These are phyloP conservation scores for Atlantisia rogersi DNA, from an alignment of 2,113 vertebrate species.

Conservation along the genomic window DNA sequence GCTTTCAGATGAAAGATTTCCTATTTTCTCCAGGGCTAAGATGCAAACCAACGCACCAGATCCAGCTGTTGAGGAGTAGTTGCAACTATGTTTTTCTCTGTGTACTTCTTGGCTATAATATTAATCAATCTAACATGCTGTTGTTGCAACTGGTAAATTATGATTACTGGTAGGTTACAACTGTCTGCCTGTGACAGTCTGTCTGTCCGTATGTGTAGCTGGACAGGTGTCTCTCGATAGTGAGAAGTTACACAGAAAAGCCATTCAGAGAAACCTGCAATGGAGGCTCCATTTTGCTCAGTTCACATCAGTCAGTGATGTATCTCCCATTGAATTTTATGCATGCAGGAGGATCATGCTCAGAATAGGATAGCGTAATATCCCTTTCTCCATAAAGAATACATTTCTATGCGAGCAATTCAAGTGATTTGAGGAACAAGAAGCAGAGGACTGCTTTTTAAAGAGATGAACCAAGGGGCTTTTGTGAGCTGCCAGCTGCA, in stretches of 20 bases:
- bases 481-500: slow-evolving; percentile 59
- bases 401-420: neutral
- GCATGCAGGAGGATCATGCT: neutral
- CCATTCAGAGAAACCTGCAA: neutral
- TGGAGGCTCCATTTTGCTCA: neutral
- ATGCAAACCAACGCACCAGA: neutral
- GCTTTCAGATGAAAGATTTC: neutral
- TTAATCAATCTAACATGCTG: neutral
- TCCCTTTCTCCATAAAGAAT: neutral
- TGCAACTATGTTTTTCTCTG: neutral
- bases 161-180: neutral
- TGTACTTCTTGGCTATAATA: neutral
- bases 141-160: neutral
- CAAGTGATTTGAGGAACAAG: slow-evolving; percentile 28
- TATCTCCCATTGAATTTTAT: neutral
- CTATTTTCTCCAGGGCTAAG: neutral
- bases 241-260: neutral
- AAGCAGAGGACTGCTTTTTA: slow-evolving; percentile 19
- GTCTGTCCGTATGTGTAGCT: neutral
- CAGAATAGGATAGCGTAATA: neutral
- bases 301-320: neutral
- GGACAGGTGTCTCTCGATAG: neutral
- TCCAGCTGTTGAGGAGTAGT: neutral
- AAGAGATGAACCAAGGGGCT: neutral
- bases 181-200: neutral